Conservation (phyloP, 2,113 vertebrate species). For the Pomatorhinus ruficollis region DNA sequence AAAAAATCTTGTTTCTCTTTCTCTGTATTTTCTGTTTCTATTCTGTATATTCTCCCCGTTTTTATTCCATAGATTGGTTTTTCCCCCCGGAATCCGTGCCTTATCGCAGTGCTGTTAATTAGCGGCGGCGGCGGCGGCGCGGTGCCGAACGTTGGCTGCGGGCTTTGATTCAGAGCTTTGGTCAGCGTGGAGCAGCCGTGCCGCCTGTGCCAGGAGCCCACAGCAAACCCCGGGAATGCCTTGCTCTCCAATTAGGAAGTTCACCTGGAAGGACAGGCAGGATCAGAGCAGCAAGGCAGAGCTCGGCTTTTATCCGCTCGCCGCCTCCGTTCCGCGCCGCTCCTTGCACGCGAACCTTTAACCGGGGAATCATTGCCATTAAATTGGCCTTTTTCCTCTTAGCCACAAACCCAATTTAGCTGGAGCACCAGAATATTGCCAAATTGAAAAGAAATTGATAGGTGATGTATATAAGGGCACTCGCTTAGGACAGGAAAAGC, state of each 20-base stretch:
- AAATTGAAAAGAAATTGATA: rapidly evolving
- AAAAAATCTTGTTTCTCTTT: too few species aligned
- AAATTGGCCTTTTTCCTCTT: not conserved
- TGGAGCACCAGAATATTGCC: rapidly evolving
- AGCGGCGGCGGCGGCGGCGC: not conserved
- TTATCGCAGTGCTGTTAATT: not conserved
- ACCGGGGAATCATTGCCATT: rapidly evolving
- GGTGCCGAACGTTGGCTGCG: not conserved
- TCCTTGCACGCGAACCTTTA: too few species aligned
- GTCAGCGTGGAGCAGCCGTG: not conserved
- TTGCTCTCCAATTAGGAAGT: not conserved
- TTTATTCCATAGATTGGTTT: rapidly evolving
- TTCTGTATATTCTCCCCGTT: rapidly evolving
- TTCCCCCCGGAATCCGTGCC: not conserved
- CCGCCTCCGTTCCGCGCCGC: too few species aligned
- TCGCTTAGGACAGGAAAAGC: not conserved
- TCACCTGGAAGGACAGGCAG: not conserved
- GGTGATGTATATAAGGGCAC: rapidly evolving
- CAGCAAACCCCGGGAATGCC: not conserved
- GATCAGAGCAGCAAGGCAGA: not conserved
- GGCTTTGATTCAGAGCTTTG: not conserved
- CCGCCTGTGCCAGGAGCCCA: not conserved
- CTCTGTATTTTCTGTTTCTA: rapidly evolving
- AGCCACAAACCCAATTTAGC: not conserved
- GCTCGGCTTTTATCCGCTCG: not conserved